phyloP scores from a whole-genome alignment of 2,797 vertebrate species.

The Rhodeus uyekii region DNA sequence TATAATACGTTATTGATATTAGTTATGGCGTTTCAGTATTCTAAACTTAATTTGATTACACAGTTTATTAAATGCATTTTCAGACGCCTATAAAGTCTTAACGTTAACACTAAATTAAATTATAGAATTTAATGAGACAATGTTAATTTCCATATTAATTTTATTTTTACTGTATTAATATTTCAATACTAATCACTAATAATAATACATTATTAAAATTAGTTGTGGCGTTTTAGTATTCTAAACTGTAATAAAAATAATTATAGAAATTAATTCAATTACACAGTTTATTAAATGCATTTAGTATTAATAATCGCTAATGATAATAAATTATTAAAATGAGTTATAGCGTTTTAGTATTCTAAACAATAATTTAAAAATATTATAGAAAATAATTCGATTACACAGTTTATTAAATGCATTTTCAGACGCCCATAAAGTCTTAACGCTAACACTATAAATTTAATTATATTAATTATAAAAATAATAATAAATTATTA shows the following conservation, averaged over 20 bases:
- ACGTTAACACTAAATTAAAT: neutral
- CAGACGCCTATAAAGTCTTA: too few relatives aligned
- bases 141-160: neutral
- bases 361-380: too few relatives aligned
- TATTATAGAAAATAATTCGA: too few relatives aligned
- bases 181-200: neutral
- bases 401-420: too few relatives aligned
- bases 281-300: too few relatives aligned
- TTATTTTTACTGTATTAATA: neutral
- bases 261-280: too few relatives aligned
- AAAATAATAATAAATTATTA: neutral
- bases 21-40: neutral
- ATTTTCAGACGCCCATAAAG: too few relatives aligned
- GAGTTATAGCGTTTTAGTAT: neutral
- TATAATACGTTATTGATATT: neutral
- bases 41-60: too few relatives aligned
- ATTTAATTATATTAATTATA: neutral
- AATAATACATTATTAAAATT: neutral
- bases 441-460: neutral
- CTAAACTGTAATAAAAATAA: neutral
- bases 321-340: neutral
- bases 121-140: neutral
- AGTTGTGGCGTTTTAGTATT: neutral
- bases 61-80: too few relatives aligned
- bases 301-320: too few relatives aligned